A percentile compares a stretch with the other conserved stretches of the same genome.
phyloP scores from a whole-genome alignment of 2,888 invertebrate species.

The Cheilosia soror region DNA sequence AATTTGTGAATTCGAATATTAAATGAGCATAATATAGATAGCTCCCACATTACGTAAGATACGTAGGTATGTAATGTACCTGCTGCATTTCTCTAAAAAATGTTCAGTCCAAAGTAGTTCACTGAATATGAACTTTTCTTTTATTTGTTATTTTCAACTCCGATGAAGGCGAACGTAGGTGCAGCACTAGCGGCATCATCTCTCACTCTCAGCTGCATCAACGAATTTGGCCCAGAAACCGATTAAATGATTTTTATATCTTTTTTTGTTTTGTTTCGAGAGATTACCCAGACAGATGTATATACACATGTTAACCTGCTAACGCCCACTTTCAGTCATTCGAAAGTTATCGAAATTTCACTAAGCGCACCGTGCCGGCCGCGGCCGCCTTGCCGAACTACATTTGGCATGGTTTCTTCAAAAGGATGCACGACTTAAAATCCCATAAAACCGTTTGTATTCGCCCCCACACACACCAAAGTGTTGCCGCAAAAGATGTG shows the following conservation, averaged over 20 bases:
- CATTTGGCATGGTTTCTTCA: conserved; percentile 55
- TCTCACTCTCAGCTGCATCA: conserved; percentile 53
- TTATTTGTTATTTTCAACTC: conserved; percentile 1
- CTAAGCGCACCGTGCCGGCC: conserved; percentile 2
- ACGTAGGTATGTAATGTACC: neutral
- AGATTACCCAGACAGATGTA: conserved; percentile 56
- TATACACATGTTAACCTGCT: conserved; percentile 71
- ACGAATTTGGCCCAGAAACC: conserved; percentile 67
- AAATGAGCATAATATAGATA: too few species aligned
- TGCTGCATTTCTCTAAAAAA: neutral
- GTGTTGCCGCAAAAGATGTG: conserved; percentile 19
- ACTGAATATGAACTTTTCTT: conserved; percentile 2
- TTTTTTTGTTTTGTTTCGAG: neutral
- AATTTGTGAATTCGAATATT: too few species aligned
- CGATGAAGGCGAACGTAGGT: conserved; percentile 52
- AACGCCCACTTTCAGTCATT: conserved; percentile 70
- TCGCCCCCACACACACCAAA: conserved; percentile 59
- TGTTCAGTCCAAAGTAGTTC: conserved; percentile 26
- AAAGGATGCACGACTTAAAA: conserved; percentile 69
- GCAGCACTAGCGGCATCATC: conserved; percentile 42
- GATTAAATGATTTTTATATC: conserved; percentile 40
- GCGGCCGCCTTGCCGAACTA: conserved; percentile 37
- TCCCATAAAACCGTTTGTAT: conserved; percentile 54
- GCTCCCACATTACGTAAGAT: too few species aligned
- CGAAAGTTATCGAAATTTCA: conserved; percentile 73